Evolutionary conservation across 2,888 invertebrate species (phyloP).

Genomic region (Syrista parreyssii): DNA sequence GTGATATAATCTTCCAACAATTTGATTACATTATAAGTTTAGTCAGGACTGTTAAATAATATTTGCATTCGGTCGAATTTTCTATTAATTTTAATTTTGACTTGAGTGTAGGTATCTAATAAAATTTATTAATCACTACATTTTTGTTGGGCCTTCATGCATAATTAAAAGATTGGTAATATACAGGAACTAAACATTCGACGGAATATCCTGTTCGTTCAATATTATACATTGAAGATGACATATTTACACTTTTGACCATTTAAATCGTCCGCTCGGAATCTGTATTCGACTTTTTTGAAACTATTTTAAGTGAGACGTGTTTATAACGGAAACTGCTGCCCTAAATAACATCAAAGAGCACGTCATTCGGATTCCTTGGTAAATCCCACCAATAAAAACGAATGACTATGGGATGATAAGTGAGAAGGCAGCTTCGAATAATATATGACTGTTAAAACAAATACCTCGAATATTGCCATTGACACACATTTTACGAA

Average conservation of each 20-base stretch:
- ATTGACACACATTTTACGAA: neutral
- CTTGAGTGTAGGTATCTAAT: neutral
- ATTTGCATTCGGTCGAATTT: neutral
- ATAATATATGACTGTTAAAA: neutral
- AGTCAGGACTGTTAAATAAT: neutral
- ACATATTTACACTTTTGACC: neutral
- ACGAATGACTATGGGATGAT: neutral
- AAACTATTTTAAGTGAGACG: neutral
- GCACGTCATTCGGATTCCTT: neutral
- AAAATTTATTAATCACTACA: neutral
- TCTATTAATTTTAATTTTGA: neutral
- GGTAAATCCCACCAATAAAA: neutral
- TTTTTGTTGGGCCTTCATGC: too few relatives aligned
- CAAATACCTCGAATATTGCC: neutral
- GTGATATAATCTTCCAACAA: neutral
- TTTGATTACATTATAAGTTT: neutral
- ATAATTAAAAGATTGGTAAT: too few relatives aligned
- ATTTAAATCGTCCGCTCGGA: neutral
- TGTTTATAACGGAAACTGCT: neutral
- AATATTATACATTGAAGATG: neutral
- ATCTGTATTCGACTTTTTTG: neutral
- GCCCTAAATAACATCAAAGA: neutral
- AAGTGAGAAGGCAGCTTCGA: neutral
- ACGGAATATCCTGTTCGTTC: neutral
- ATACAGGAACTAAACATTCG: neutral